These are phyloP conservation scores for Caretta caretta DNA, from an alignment of 2,113 vertebrate species.

Conservation along the genomic window DNA sequence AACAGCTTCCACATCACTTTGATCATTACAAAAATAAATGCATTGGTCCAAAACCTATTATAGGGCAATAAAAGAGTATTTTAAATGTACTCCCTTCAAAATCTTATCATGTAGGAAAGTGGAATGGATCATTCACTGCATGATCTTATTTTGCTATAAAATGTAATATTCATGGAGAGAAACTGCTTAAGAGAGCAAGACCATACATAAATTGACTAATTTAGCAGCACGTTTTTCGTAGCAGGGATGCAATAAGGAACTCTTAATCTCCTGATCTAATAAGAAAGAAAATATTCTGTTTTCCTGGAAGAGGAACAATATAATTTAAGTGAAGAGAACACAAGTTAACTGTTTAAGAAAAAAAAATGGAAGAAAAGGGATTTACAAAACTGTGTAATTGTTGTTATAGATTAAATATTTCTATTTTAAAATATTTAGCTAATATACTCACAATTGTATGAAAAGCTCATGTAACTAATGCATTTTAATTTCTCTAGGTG, in stretches of 20 bases:
- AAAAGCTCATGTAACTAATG: fast-evolving
- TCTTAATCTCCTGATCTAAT: slow-evolving; percentile 24
- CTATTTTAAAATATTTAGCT: neutral
- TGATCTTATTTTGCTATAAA: slow-evolving; percentile 29
- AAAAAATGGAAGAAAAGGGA: neutral
- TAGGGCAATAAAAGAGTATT: slow-evolving; percentile 58
- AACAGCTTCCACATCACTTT: slow-evolving; percentile 34
- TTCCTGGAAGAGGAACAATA: slow-evolving; percentile 24
- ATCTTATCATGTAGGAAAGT: slow-evolving; percentile 39
- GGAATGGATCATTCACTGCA: slow-evolving; percentile 19
- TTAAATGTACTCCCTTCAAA: slow-evolving; percentile 32
- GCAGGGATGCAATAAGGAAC: slow-evolving; percentile 18
- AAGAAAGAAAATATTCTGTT: slow-evolving; percentile 26
- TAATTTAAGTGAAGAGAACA: slow-evolving; percentile 21
- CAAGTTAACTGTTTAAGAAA: slow-evolving; percentile 10
- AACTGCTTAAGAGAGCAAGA: slow-evolving; percentile 17
- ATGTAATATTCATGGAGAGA: slow-evolving; percentile 30
- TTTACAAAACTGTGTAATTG: neutral
- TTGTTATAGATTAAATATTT: neutral
- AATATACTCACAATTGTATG: neutral
- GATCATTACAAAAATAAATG: slow-evolving; percentile 52
- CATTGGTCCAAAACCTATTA: slow-evolving; percentile 50
- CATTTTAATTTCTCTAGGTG: neutral
- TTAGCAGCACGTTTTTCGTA: slow-evolving; percentile 20
- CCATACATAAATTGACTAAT: slow-evolving; percentile 48